Percentiles rank a stretch among this genome's conserved stretches.
Conservation (phyloP, 2,113 vertebrate genomes). For the Genyomyrus donnyi region DNA sequence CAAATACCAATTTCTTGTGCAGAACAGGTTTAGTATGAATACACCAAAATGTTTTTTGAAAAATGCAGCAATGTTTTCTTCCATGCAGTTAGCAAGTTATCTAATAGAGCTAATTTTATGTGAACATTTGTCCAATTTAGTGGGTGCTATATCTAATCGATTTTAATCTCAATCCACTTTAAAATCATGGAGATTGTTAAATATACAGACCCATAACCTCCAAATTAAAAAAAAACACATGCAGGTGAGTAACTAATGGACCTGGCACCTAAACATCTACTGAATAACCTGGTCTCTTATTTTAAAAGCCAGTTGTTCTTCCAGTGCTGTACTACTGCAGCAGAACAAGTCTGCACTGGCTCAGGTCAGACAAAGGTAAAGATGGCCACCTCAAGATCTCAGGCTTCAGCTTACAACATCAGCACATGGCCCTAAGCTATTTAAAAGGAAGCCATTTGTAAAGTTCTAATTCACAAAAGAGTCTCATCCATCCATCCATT, state of each 20-base stretch:
- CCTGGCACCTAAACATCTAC: background rate
- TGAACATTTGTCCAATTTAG: background rate
- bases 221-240: background rate
- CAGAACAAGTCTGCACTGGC: constrained; percentile 51
- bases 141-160: background rate
- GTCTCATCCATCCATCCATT: background rate
- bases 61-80: background rate
- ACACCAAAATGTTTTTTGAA: background rate
- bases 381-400: constrained; percentile 56
- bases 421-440: constrained; percentile 45
- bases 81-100: background rate
- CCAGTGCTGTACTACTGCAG: background rate
- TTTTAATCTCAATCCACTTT: background rate
- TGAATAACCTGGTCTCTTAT: background rate
- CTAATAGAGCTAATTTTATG: background rate
- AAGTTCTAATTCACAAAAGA: background rate
- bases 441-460: background rate
- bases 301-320: background rate
- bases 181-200: background rate
- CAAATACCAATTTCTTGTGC: background rate
- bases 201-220: background rate
- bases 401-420: constrained; percentile 40
- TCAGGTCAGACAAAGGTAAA: constrained; percentile 51
- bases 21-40: background rate
- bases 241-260: background rate